Conservation (phyloP, 2,888 invertebrate species). For the Pycnomerus fuliginosus region DNA sequence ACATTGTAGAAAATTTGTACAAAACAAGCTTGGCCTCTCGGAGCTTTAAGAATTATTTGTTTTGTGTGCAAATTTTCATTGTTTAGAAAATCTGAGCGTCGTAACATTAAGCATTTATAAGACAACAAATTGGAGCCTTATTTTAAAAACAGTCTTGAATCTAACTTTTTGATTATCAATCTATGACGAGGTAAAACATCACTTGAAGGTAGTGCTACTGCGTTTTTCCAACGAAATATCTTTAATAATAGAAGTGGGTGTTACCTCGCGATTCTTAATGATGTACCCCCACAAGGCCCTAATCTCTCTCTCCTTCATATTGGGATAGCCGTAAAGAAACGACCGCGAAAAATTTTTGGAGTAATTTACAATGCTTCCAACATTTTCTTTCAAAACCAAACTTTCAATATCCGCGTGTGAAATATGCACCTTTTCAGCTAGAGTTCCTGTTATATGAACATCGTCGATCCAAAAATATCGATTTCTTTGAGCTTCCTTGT, state of each 20-base stretch:
- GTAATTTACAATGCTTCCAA: conserved; percentile 22
- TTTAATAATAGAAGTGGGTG: conserved; percentile 29
- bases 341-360: conserved; percentile 35
- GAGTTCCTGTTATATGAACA: conserved; percentile 66
- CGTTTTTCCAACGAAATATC: conserved; percentile 4
- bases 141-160: conserved; percentile 12
- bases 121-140: too few species aligned
- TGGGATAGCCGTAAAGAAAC: conserved; percentile 60
- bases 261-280: conserved; percentile 32
- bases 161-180: conserved; percentile 14
- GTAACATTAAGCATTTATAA: too few species aligned
- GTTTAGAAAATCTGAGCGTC: too few species aligned
- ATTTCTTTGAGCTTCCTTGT: conserved; percentile 57
- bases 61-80: too few species aligned
- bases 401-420: conserved; percentile 53
- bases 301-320: conserved; percentile 55
- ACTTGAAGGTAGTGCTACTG: too few species aligned
- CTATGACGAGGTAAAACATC: conserved; percentile 10
- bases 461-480: conserved; percentile 76
- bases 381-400: conserved; percentile 27
- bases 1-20: too few species aligned
- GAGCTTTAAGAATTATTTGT: too few species aligned
- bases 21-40: too few species aligned
- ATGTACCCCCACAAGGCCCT: conserved; percentile 56
- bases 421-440: conserved; percentile 60